Evolutionary conservation across 2,888 invertebrate genomes (phyloP), one percentile per base, ranked within the genome.

Genomic region (Nomada flava): DNA sequence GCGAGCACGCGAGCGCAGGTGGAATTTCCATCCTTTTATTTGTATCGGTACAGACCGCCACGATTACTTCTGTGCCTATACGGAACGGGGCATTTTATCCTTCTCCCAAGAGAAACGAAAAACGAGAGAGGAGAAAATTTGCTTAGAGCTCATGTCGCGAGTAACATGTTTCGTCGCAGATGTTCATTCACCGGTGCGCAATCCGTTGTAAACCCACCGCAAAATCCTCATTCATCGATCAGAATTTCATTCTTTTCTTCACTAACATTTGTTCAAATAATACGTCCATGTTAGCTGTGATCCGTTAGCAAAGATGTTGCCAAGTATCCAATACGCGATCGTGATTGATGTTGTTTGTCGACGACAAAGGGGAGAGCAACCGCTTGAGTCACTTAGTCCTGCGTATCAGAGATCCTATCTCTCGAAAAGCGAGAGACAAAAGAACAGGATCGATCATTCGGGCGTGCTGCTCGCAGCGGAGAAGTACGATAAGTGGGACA

Each of bases 321-420:
- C 67, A 81, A 86, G 83, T 88, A 88, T 88, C 88, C 47, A 75
- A 76, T 67, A 68, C 78, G 67, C 70, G 83, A 86, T 82, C 83
- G 84, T 89, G 89, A 89, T 91, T 88, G 88, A 91, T 89, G 85
- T 64, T 85, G 72, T 89, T 85, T 87, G 77, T 65, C 76, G 64
- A 60, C 26, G 36, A 50, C 53, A 50, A 10, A n/a, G 26, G 36
- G 53, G 42, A 20, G 68, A 4, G 11, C 50, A 42, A 63, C 23
- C 44, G 53, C 53, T 57, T 11, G 55, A 50, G 26, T 67, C 63
- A 20, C 63, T 73, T 76, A 67, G 73, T 76, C 76, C 80, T 47
- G 55, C 2, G 50, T n/a, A 20, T 60, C 65, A 11, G 63, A 55
- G 79, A 81, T 57, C 23, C 50, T 13, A 63, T 60, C 69, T 26